Evolutionary conservation across 2,888 invertebrate species (phyloP), one percentile per base, ranked within the genome.

Genomic region (Diadegma fenestrale): DNA sequence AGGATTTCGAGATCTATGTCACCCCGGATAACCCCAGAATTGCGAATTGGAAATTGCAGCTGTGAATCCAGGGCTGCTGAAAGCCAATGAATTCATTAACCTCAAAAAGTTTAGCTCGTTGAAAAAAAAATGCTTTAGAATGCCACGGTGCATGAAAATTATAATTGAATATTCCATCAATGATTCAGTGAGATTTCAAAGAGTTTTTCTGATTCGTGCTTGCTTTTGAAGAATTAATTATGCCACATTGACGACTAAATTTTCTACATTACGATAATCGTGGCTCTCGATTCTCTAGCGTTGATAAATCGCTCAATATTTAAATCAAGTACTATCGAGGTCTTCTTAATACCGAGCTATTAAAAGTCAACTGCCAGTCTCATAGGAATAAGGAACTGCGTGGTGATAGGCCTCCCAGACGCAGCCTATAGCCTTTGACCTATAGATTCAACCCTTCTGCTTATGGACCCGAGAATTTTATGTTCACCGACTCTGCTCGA

Each of bases 401-500:
- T 45, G 63, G 17, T 54, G 30, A 77, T 51, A 66, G 64, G 54
- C 37, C 26, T 14, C 17, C 41, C 66, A 48, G 41, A 75, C 43
- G 30, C 12, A n/a, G 41, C 43, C 43, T 43, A 75, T 58, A 58
- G 45, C 43, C 41, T 30, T 69, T 19, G 68, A 26, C 26, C 63
- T 79, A 37, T 45, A 10, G 10, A 45, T 37, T 64, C 33, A 14
- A 64, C 26, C 19, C n/a, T 64, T 82, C 79, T 58, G 79, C 69
- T 80, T 80, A 73, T 76, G 75, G 71, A 85, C 37, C 58, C 58
- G 45, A 22, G 66, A 43, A 63, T 75, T 79, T 33, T 45, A 69
- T 69, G 61, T 73, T 84, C 80, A 19, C 76, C 22, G 48, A 83
- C 63, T 71, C 76, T 77, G 58, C 64, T 68, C 85, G 30, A 79